Conservation (phyloP, 2,113 vertebrate species). For the Sigmodon hispidus region DNA sequence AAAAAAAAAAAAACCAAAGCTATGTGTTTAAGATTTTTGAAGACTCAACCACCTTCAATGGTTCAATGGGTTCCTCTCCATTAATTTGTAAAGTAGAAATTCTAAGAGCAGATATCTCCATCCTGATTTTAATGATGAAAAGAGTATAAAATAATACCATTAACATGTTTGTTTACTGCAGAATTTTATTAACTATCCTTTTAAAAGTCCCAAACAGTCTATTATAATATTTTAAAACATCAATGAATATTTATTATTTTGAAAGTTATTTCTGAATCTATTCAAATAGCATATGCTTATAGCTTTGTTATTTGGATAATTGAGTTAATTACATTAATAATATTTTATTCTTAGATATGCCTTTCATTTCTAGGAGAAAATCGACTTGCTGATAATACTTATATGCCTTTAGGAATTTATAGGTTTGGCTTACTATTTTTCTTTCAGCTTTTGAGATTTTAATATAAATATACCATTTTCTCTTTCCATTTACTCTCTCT, state of each 20-base stretch:
- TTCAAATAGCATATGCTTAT: background rate
- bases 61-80: background rate
- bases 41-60: background rate
- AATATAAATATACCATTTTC: background rate
- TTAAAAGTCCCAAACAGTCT: background rate
- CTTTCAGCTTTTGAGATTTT: background rate
- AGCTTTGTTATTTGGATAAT: conserved; percentile 31
- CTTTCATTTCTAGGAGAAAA: conserved; percentile 42
- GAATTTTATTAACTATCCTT: conserved; percentile 31
- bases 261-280: conserved; percentile 36
- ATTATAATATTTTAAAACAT: background rate
- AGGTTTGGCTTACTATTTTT: background rate
- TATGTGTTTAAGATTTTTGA: background rate
- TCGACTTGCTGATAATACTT: conserved; percentile 15
- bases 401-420: background rate
- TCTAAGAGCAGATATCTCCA: conserved; percentile 17
- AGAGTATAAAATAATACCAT: background rate
- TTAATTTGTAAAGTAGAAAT: conserved; percentile 42
- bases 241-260: conserved; percentile 35
- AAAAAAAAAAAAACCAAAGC: background rate
- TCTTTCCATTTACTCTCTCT: background rate
- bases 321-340: conserved; percentile 24
- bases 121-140: conserved; percentile 47
- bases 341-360: background rate
- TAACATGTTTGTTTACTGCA: conserved; percentile 32